phyloP scores from a whole-genome alignment of 2,888 invertebrate species.

The Nomada flava region DNA sequence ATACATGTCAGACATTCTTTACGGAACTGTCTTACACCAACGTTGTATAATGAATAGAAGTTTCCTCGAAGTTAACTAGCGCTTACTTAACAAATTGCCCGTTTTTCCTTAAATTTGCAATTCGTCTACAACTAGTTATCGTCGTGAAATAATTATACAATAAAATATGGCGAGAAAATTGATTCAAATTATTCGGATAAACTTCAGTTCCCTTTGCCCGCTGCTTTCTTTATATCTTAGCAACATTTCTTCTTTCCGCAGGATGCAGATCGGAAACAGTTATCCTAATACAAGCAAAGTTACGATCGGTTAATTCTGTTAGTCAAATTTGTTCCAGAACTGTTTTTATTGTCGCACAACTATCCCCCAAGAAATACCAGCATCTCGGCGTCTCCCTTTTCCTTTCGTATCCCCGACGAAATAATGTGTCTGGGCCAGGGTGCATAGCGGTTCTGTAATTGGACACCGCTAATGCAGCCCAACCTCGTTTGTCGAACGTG shows the following conservation, averaged over 20 bases:
- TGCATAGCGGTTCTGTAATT: constrained; percentile 68
- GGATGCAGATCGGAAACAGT: neutral
- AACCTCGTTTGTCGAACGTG: constrained; percentile 72
- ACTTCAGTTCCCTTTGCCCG: too few relatives aligned
- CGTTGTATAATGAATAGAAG: too few relatives aligned
- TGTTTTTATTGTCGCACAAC: neutral
- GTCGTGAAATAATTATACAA: too few relatives aligned
- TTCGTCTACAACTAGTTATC: too few relatives aligned
- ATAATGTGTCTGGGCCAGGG: constrained; percentile 54
- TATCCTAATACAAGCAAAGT: neutral
- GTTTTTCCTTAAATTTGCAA: too few relatives aligned
- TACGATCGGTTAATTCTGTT: neutral
- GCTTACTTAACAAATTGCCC: too few relatives aligned
- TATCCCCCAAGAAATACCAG: constrained; percentile 3
- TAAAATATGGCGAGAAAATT: too few relatives aligned
- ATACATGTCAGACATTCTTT: too few relatives aligned
- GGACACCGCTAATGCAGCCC: constrained; percentile 76
- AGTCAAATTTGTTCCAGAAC: neutral
- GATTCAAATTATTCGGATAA: too few relatives aligned
- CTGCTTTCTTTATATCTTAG: too few relatives aligned
- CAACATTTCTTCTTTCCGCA: neutral
- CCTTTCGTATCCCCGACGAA: constrained; percentile 27
- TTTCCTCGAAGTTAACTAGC: too few relatives aligned
- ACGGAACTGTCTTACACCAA: too few relatives aligned
- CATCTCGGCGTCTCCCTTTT: neutral